phyloP scores from a whole-genome alignment of 2,888 invertebrate species.

The Holacanthella duospinosa region DNA sequence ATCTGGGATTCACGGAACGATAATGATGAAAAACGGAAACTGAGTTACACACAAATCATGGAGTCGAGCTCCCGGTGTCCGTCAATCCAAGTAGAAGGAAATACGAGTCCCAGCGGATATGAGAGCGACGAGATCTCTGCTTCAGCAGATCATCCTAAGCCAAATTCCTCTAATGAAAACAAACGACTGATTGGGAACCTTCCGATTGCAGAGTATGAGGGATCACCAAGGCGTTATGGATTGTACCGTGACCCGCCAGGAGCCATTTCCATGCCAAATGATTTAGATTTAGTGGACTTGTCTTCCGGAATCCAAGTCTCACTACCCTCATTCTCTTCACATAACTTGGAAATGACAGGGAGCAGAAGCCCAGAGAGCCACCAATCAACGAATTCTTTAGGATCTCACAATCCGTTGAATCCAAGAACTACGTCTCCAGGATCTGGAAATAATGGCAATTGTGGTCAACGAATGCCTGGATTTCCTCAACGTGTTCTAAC shows the following conservation, averaged over 20 bases:
- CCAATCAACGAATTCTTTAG: background rate
- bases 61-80: conserved; percentile 23
- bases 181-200: conserved; percentile 62
- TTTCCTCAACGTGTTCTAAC: conserved; percentile 56
- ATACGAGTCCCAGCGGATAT: conserved; percentile 32
- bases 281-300: conserved; percentile 34
- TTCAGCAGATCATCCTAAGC: conserved; percentile 12
- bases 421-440: conserved; percentile 45
- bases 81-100: conserved; percentile 15
- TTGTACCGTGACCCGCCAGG: conserved; percentile 10
- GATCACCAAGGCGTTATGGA: conserved; percentile 65
- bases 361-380: background rate
- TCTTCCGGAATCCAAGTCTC: background rate
- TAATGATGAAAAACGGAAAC: conserved; percentile 2
- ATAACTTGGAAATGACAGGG: background rate
- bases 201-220: conserved; percentile 88
- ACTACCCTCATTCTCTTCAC: background rate
- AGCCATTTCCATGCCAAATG: conserved; percentile 24
- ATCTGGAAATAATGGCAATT: too few relatives aligned
- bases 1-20: background rate
- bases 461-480: conserved; percentile 66
- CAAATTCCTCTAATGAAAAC: conserved; percentile 28
- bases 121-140: conserved; percentile 33
- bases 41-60: background rate
- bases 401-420: background rate